phyloP scores from a whole-genome alignment of 2,113 vertebrate species.

The Barbus barbus region DNA sequence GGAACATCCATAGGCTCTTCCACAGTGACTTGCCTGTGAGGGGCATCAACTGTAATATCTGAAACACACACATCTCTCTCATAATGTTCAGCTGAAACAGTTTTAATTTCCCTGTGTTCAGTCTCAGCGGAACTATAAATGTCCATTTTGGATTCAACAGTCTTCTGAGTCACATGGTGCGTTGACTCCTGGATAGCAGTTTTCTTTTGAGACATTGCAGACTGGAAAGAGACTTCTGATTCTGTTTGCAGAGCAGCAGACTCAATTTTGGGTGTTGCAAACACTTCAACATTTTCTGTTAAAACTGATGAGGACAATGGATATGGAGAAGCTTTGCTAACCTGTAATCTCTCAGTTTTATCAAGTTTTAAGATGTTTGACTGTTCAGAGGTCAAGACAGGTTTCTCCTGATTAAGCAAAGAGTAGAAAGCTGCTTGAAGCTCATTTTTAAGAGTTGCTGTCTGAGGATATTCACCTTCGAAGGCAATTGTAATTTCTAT shows the following conservation, averaged over 20 bases:
- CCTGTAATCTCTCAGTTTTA: slow-evolving; percentile 54
- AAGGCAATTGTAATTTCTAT: slow-evolving; percentile 81
- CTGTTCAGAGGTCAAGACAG: slow-evolving; percentile 73
- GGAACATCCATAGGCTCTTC: slow-evolving; percentile 59
- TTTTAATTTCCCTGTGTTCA: slow-evolving; percentile 59
- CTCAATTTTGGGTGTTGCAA: slow-evolving; percentile 58
- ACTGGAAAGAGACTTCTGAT: slow-evolving; percentile 57
- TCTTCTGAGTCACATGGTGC: slow-evolving; percentile 5
- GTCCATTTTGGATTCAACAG: slow-evolving; percentile 22
- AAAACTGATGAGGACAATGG: slow-evolving; percentile 64
- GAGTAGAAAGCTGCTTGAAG: slow-evolving; percentile 78
- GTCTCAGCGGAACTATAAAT: slow-evolving; percentile 44
- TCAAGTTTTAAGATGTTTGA: slow-evolving; percentile 54
- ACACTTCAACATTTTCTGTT: slow-evolving; percentile 60
- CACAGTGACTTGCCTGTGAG: slow-evolving; percentile 27
- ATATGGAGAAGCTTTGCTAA: slow-evolving; percentile 53
- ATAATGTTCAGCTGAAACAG: slow-evolving; percentile 54
- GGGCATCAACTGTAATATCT: slow-evolving; percentile 45
- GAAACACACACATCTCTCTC: slow-evolving; percentile 62
- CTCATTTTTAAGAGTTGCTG: slow-evolving; percentile 76
- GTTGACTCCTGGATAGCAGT: slow-evolving; percentile 60
- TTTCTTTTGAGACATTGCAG: slow-evolving; percentile 50
- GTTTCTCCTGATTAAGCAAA: slow-evolving; percentile 80
- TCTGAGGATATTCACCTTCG: slow-evolving; percentile 78
- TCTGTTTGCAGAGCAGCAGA: slow-evolving; percentile 66